Percentiles rank a stretch among this genome's conserved stretches.
Conservation (phyloP, 2,113 vertebrate genomes). For the Ondatra zibethicus region DNA sequence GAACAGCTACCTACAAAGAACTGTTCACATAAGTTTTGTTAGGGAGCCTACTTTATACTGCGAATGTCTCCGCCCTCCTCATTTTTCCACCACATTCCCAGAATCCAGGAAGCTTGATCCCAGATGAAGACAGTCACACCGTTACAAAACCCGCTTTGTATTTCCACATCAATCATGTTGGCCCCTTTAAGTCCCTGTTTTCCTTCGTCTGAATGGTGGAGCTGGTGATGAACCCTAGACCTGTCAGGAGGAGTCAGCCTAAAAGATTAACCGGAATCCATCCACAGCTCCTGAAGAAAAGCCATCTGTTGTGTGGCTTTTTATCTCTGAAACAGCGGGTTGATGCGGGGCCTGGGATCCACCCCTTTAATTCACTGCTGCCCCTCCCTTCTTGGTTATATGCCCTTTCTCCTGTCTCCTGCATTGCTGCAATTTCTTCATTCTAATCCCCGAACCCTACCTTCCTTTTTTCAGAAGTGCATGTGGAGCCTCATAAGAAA, state of each 20-base stretch:
- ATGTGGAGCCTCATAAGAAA: slow-evolving; percentile 97
- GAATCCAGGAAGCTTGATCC: background rate
- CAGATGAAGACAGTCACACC: background rate
- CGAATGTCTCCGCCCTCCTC: background rate
- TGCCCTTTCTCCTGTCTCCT: background rate
- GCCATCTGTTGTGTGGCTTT: background rate
- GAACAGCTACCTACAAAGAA: background rate
- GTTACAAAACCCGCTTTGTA: background rate
- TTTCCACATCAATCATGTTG: background rate
- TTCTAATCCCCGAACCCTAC: background rate
- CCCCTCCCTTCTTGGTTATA: background rate
- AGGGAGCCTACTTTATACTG: background rate
- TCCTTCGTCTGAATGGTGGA: background rate
- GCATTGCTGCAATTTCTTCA: accelerated
- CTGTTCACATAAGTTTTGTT: background rate
- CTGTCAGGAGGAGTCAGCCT: background rate
- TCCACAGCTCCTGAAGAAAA: background rate
- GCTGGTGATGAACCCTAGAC: background rate
- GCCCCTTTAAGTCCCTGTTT: background rate
- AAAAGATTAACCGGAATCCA: accelerated
- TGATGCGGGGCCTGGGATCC: background rate
- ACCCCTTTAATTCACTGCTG: background rate
- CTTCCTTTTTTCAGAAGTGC: slow-evolving; percentile 89
- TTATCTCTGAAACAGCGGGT: background rate
- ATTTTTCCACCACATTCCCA: background rate